Evolutionary conservation across 2,113 vertebrate species (phyloP), one percentile per base, ranked within the genome.

Genomic region (Heterochromis multidens): DNA sequence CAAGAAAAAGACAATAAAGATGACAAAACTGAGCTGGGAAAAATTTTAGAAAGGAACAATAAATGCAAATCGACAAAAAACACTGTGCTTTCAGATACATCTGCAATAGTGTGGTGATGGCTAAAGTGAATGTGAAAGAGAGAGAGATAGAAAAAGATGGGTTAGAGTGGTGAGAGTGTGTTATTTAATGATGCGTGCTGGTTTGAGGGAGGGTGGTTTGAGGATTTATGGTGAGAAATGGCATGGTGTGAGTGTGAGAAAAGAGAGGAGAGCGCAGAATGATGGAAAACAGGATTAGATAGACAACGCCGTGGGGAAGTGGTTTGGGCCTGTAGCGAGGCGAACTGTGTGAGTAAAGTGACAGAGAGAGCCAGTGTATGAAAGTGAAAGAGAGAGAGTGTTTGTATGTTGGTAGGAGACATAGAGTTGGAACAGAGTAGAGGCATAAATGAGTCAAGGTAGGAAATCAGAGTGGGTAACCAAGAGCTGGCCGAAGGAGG

Each of bases 281-380:
- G 92, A 95, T 92, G 93, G 91, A 93, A 91, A 92, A 90, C 89
- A 83, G 92, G 90, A 92, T 92, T 92, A 90, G 87, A 92, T 90
- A 29, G 91, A 89, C 84, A 81, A 62, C 78, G 76, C 87, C 21
- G 27, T 25, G 7, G 90, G 92, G 86, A 82, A 81, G 88, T 67
- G 91, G 80, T 90, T 87, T 80, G 80, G 87, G 76, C 79, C 90
- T 57, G 79, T 33, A 83, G 91, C 12, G 61, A 80, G 67, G 65
- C 82, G 33, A 63, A 58, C 76, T 57, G 84, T 74, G 80, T 19
- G 67, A 70, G 82, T 56, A 60, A 77, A 87, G 72, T 57, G 85
- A 92, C 61, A 25, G 77, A 80, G 56, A 35, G 72, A 46, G 52
- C 29, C 43, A 29, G 46, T 82, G 72, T 46, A 74, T 1, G 19